Conservation (phyloP, 92 coral and sea anemone species). For the Hydrozoanthus gracilis region DNA sequence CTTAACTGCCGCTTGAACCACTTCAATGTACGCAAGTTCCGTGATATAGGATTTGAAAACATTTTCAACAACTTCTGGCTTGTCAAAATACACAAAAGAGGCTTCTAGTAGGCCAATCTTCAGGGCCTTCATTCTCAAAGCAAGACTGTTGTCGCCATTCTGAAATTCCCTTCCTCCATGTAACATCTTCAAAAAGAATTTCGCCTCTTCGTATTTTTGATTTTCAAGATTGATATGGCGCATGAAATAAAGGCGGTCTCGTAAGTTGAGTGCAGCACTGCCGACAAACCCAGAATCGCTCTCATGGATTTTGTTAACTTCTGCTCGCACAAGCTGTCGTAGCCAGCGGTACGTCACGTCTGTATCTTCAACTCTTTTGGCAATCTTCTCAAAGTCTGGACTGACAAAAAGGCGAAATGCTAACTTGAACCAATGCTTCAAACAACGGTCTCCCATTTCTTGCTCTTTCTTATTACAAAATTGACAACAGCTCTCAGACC, state of each 20-base stretch:
- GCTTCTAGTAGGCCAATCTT: constrained; percentile 75
- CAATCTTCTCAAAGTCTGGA: constrained; percentile 75
- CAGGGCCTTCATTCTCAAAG: constrained; percentile 60
- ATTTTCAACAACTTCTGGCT: constrained; percentile 49
- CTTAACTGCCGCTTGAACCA: constrained; percentile 61
- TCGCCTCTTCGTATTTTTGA: constrained; percentile 52
- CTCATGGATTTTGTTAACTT: constrained; percentile 58
- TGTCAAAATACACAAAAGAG: constrained; percentile 71
- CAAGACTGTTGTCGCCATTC: constrained; percentile 46
- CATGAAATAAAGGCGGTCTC: constrained; percentile 66
- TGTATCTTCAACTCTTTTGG: constrained; percentile 73
- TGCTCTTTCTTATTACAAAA: neutral
- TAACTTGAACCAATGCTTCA: constrained; percentile 82
- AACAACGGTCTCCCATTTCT: constrained; percentile 67
- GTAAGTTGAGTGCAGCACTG: constrained; percentile 67
- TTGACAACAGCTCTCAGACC: neutral
- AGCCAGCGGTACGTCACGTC: constrained; percentile 91
- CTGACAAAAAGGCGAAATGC: constrained; percentile 84
- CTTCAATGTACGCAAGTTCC: constrained; percentile 56
- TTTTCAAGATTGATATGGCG: constrained; percentile 62
- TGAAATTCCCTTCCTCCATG: constrained; percentile 55
- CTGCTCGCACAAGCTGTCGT: constrained; percentile 69
- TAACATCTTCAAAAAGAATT: constrained; percentile 63
- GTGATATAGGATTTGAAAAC: constrained; percentile 49
- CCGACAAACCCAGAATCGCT: constrained; percentile 67